Base-by-base conservation (phyloP, 1,140 invertebrate genomes). In the Trichonephila clavata region DNA sequence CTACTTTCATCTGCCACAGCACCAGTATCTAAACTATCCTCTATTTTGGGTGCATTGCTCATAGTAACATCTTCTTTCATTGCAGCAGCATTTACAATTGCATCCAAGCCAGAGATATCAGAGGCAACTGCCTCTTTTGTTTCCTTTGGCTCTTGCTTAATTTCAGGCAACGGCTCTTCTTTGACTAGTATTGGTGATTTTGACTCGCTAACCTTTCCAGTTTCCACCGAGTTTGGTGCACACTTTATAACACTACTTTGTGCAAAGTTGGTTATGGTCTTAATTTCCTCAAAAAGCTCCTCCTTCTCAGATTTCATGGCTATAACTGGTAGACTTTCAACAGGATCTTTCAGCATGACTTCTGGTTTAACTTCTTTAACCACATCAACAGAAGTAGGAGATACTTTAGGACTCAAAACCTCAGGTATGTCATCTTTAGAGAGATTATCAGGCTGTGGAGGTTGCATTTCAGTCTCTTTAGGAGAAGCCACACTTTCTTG, bases 221-320 rank as follows among this genome's bases (percentile, higher is more conserved):
- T 59, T 59, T 57, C 39, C n/a, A 13, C 21, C 16, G n/a, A 20
- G 21, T 57, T 61, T 71, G 65, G 43, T 16, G 27, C 65, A 89
- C 68, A 61, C 50, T 77, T 90, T 80, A 90, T 90, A 43, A 90
- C 89, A 90, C 89, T 90, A 20, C 27, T 90, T 24, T 90, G 89
- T 32, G 16, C 24, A 81, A 21, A 81, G 16, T 59, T 89, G n/a
- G 43, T 3, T 80, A 59, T 43, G 59, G 39, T 50, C 27, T 57
- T 90, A 57, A 90, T 57, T 83, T 90, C 68, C 57, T 71, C 32
- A 81, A 60, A 16, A 61, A 39, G 57, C n/a, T 21, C 83, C n/a
- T 84, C 57, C 59, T 59, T 84, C n/a, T 90, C 77, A 39, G 27
- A 77, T 77, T 39, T 77, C 2, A 68, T 24, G 13, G n/a, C 27